Evolutionary conservation across 2,888 invertebrate genomes (phyloP).

Genomic region (Pedicia rivosa): DNA sequence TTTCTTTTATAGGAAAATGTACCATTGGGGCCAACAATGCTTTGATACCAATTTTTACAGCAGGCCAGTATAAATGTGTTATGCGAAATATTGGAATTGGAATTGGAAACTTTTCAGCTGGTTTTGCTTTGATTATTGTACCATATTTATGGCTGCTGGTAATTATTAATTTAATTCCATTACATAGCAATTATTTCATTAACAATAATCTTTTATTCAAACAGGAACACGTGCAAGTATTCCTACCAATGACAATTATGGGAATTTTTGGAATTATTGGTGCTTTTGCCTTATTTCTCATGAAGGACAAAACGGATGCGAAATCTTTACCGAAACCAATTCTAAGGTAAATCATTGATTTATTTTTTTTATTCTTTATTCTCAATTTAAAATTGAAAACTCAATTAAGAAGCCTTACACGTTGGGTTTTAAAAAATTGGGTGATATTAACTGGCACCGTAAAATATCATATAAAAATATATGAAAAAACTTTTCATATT

Average conservation of each 20-base stretch:
- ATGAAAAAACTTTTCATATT: too few relatives aligned
- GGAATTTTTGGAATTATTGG: slow-evolving; percentile 35
- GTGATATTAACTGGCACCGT: too few relatives aligned
- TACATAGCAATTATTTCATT: slow-evolving; percentile 1
- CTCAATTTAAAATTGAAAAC: too few relatives aligned
- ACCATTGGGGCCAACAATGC: slow-evolving; percentile 62
- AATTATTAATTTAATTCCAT: slow-evolving; percentile 22
- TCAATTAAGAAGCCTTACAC: too few relatives aligned
- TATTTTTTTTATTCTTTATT: too few relatives aligned
- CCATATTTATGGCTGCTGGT: slow-evolving; percentile 67
- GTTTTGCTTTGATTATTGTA: slow-evolving; percentile 58
- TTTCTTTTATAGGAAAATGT: slow-evolving; percentile 40
- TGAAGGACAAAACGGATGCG: slow-evolving; percentile 34
- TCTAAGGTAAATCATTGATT: too few relatives aligned
- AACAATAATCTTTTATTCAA: slow-evolving; percentile 11
- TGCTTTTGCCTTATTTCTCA: slow-evolving; percentile 33
- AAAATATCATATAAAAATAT: too few relatives aligned
- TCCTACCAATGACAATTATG: slow-evolving; percentile 35
- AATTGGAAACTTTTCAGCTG: slow-evolving; percentile 58
- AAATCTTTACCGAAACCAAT: too few relatives aligned
- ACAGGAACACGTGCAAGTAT: slow-evolving; percentile 30
- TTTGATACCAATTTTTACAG: slow-evolving; percentile 58
- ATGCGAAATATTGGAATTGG: slow-evolving; percentile 55
- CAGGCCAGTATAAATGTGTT: slow-evolving; percentile 53
- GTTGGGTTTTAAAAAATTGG: too few relatives aligned